phyloP scores from a whole-genome alignment of 2,113 vertebrate species.

The Caracal caracal region DNA sequence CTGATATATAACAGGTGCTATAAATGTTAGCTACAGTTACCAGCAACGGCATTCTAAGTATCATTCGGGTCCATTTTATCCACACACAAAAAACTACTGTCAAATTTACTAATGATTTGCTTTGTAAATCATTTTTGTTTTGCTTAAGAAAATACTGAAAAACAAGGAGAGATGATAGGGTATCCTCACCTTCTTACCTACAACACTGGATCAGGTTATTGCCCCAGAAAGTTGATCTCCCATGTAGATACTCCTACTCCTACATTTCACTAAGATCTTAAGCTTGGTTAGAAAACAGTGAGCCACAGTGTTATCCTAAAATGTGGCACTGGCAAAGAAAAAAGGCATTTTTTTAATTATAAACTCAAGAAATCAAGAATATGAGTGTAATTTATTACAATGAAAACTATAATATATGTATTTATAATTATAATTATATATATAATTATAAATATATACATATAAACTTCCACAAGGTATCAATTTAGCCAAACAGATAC shows the following conservation, averaged over 20 bases:
- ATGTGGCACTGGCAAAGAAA: neutral
- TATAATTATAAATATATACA: too few relatives aligned
- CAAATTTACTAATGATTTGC: neutral
- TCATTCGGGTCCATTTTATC: neutral
- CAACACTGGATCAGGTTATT: neutral
- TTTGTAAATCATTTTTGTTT: neutral
- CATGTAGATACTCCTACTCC: neutral
- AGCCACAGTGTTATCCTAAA: neutral
- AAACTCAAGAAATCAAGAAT: neutral
- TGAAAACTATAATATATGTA: neutral
- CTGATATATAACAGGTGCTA: neutral
- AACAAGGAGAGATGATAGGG: neutral
- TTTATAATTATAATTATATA: too few relatives aligned
- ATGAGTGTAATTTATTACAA: neutral
- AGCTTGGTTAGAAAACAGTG: neutral
- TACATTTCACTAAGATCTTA: neutral
- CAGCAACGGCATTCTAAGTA: neutral
- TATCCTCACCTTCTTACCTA: neutral
- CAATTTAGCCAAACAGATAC: neutral
- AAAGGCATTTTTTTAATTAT: constrained; percentile 7
- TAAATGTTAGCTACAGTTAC: neutral
- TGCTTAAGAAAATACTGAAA: neutral
- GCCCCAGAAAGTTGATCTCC: neutral
- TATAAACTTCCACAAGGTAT: neutral
- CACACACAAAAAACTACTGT: neutral